Base-by-base conservation (phyloP, 2,113 vertebrate genomes). In the Carassius auratus region DNA sequence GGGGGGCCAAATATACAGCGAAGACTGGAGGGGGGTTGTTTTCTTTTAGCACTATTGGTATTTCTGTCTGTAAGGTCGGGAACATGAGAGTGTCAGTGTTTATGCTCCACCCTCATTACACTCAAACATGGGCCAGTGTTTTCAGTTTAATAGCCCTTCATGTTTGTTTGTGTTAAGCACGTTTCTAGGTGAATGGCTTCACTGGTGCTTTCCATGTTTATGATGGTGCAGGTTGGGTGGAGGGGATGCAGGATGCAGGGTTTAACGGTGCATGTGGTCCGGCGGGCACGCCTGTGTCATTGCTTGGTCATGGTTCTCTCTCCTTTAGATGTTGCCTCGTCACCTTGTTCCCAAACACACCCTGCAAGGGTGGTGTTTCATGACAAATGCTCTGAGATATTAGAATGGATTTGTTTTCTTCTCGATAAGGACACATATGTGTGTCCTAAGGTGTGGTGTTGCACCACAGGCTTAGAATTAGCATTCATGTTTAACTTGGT, bases 281-380 rank as follows among this genome's bases (percentile, higher is more conserved):
- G 3, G 17, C 15, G 36, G 57, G 19, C 52, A 80, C 77, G 77
- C 57, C 77, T 80, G 13, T 71, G 80, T 48, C 79, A 55, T 68
- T 71, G 84, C 64, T 85, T 59, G 76, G 84, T 59, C 76, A 85
- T 85, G 76, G 21, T 73, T 57, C 19, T 52, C 48, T 59, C 26
- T 33, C 50, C 17, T 71, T 38, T 79, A 45, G 55, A n/a, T 14
- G 33, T 64, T 85, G 76, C 23, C 62, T 85, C 42, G 52, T 85
- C 73, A 74, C 83, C 73, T 59, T 64, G 38, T 17, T 38, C 83
- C 73, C 38, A 42, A 62, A 59, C 76, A 42, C 21, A 78, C 57
- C 21, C 76, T 62, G 57, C 10, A 13, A 55, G 6, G 36, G 59
- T 79, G 59, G 42, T 57, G 21, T 81, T 66, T 42, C 38, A 19